Base-by-base conservation (phyloP, 1,140 invertebrate genomes). In the Meloidogyne exigua region DNA sequence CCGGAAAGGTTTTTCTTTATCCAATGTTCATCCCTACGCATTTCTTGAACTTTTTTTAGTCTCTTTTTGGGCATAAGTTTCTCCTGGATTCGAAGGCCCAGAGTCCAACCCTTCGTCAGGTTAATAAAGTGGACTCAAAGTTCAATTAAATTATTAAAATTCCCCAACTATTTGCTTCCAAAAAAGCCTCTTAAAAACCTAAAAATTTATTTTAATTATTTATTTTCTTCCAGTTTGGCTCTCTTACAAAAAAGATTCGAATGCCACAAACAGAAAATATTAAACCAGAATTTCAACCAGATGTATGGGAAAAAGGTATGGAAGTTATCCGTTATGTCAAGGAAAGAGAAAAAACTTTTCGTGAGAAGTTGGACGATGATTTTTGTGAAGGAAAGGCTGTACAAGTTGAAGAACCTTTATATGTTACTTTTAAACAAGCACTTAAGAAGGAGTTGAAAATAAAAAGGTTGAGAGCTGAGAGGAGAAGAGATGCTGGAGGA, bases 141-240 rank as follows among this genome's bases (percentile, higher is more conserved):
- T 32, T 32, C 28, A 32, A 7, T 32, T 7, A 2, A 32, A 32
- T 2, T 2, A 32, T 32, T 32, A n/a, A n/a, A n/a, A n/a, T n/a
- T n/a, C n/a, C n/a, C n/a, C n/a, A n/a, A n/a, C n/a, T n/a, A n/a
- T n/a, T n/a, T n/a, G n/a, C n/a, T n/a, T n/a, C n/a, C n/a, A n/a
- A n/a, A n/a, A n/a, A n/a, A n/a, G n/a, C n/a, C n/a, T n/a, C n/a
- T n/a, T n/a, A n/a, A 32, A 32, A 32, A 32, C 28, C 28, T 32
- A 3, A 32, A 32, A 32, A 32, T 3, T 32, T 3, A 32, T 3
- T 39, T 39, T 39, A 57, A 5, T 57, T 18, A 10, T 44, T 64
- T 21, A n/a, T 71, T 64, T 18, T 32, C n/a, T 63, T 49, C n/a
- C 10, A 73, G 71, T 73, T 73, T 62, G 71, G 71, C 23, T 73